phyloP scores from a whole-genome alignment of 64 coral and sea anemone genomes.

The Montipora sp. region DNA sequence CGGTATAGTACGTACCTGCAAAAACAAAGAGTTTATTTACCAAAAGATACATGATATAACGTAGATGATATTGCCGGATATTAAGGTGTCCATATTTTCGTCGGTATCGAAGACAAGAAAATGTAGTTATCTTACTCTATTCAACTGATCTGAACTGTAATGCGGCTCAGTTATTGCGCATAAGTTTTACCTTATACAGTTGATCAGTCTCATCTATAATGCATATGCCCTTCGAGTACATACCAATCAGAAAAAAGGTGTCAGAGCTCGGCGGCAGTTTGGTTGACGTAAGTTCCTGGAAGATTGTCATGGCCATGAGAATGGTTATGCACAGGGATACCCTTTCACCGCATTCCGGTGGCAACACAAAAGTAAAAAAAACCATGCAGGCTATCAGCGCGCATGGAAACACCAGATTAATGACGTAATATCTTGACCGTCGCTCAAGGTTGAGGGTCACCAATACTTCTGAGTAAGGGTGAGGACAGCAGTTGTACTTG shows the following conservation, averaged over 20 bases:
- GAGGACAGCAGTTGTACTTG: slow-evolving; percentile 55
- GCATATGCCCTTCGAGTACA: neutral
- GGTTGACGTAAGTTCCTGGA: slow-evolving; percentile 91
- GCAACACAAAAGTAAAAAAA: slow-evolving; percentile 81
- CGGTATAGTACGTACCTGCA: slow-evolving; percentile 78
- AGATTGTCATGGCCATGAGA: slow-evolving; percentile 97
- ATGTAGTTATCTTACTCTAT: too few species aligned
- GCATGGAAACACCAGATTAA: slow-evolving; percentile 85
- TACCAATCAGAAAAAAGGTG: slow-evolving; percentile 85
- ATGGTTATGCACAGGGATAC: slow-evolving; percentile 89
- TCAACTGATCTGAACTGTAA: too few species aligned
- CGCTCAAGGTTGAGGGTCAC: slow-evolving; percentile 56
- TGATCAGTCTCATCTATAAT: too few species aligned
- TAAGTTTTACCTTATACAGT: too few species aligned
- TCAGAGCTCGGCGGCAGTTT: slow-evolving; percentile 79
- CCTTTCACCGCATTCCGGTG: slow-evolving; percentile 87
- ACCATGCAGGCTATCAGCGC: slow-evolving; percentile 82
- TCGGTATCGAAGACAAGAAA: too few species aligned
- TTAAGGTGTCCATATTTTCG: too few species aligned
- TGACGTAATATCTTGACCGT: slow-evolving; percentile 74
- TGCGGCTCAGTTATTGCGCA: too few species aligned
- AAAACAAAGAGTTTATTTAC: neutral
- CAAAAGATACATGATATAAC: too few species aligned
- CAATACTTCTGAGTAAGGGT: slow-evolving; percentile 64
- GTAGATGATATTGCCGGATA: too few species aligned